Evolutionary conservation across 2,888 invertebrate genomes (phyloP), one percentile per base, ranked within the genome.

Genomic region (Polymixis flavicincta): DNA sequence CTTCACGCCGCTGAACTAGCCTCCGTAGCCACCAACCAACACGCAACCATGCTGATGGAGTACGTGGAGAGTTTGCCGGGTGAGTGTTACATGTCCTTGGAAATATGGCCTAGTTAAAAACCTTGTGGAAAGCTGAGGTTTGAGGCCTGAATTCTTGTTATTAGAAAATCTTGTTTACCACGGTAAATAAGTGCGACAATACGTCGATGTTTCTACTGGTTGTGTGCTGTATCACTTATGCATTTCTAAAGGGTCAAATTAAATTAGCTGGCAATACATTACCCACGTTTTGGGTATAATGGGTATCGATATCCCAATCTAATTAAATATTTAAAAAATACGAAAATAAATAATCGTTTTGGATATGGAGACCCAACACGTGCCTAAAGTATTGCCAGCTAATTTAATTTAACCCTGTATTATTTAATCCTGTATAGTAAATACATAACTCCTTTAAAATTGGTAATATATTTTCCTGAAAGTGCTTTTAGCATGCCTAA

Each of bases 31-130:
- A 90, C 91, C 61, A 89, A 94, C 73, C 97, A 97, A 67, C 93
- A 94, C 57, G 96, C 97, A 2, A 92, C 95, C 37, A 94, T 95
- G 66, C 94, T 98, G 72, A 94, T 97, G 85, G 94, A 97, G 61
- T 91, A 93, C 57, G 92, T 98, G 83, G 94, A 94, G 74, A 60
- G 74, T 0, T 73, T 93, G 72, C 91, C 92, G 0, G 92, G 93
- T 93, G 0, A 76, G 77, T 37, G 11, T 22, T 25, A 57, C 9
- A 57, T 57, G 1, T 17, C 17, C 14, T 48, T n/a, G 54, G 7
- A 25, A 37, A n/a, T 55, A 37, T 17, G 7, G 19, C 11, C 13
- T n/a, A n/a, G 17, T 22, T 32, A 32, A 52, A 67, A 25, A 37
- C n/a, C 59, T 28, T 11, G 37, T 25, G 13, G 19, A n/a, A 25